These are phyloP conservation scores for Nezara viridula DNA, from an alignment of 2,888 invertebrate species.

Conservation along the genomic window DNA sequence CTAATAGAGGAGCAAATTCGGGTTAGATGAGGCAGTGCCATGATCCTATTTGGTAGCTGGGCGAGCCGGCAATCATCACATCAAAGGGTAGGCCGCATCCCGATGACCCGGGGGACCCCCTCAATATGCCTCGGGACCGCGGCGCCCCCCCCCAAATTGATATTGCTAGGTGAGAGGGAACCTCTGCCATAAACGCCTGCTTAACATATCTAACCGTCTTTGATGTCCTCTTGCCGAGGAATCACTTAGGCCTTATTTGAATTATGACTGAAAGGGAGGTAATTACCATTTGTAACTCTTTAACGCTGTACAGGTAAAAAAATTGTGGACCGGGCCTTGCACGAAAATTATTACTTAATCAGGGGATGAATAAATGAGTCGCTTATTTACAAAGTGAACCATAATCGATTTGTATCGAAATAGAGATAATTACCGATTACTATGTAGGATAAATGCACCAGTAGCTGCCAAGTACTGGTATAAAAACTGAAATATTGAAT, in stretches of 20 bases:
- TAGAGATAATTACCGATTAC: too few species aligned
- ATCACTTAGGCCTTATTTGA: background rate
- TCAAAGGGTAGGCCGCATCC: conserved; percentile 62
- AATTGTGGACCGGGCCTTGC: too few species aligned
- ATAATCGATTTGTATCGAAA: too few species aligned
- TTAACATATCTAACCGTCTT: conserved; percentile 21
- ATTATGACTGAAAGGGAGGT: background rate
- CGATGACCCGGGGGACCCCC: conserved; percentile 60
- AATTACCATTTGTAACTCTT: conserved; percentile 8
- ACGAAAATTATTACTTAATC: too few species aligned
- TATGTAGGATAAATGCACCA: too few species aligned
- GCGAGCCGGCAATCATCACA: conserved; percentile 56
- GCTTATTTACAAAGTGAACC: too few species aligned
- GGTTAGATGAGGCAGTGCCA: conserved; percentile 25
- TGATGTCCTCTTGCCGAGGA: background rate
- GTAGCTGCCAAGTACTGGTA: too few species aligned
- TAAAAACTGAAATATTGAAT: too few species aligned
- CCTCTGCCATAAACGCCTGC: conserved; percentile 31
- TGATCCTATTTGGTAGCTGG: conserved; percentile 27
- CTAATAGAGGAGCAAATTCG: conserved; percentile 26
- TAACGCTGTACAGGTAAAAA: background rate
- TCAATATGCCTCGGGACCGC: conserved; percentile 31
- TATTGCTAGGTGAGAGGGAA: conserved; percentile 41
- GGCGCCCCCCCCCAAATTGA: conserved; percentile 13
- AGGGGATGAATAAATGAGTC: too few species aligned